A percentile compares a stretch with the other conserved stretches of the same genome.
Conservation (phyloP, 2,888 invertebrate species). For the Oasisia sp. region DNA sequence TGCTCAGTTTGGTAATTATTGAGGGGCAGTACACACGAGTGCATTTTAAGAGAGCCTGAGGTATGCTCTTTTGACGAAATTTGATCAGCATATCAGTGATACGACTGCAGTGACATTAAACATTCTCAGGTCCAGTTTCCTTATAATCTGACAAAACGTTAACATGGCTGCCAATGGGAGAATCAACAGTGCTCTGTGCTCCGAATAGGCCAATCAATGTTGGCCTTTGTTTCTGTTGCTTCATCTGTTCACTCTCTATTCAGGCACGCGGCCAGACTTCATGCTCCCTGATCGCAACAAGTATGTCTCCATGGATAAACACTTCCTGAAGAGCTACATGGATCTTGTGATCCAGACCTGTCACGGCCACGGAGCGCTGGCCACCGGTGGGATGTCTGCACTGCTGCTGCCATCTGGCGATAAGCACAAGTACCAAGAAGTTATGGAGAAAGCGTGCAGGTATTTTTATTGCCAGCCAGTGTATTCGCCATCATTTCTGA, state of each 20-base stretch:
- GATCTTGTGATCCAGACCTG: conserved; percentile 72
- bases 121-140: too few relatives aligned
- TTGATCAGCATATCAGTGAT: too few relatives aligned
- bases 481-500: too few relatives aligned
- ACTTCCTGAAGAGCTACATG: conserved; percentile 75
- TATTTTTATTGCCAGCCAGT: not conserved
- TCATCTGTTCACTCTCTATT: not conserved
- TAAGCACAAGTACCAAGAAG: conserved; percentile 25
- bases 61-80: too few relatives aligned
- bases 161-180: too few relatives aligned
- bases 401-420: conserved; percentile 68
- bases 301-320: conserved; percentile 74
- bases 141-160: too few relatives aligned
- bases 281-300: conserved; percentile 76
- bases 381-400: conserved; percentile 79
- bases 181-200: too few relatives aligned
- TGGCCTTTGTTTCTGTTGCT: not conserved
- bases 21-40: too few relatives aligned
- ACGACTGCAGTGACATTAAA: too few relatives aligned
- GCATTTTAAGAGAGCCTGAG: too few relatives aligned
- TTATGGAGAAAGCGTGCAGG: conserved; percentile 26
- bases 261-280: conserved; percentile 68
- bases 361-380: conserved; percentile 73
- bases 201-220: too few relatives aligned
- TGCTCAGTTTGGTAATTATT: too few relatives aligned